These are phyloP conservation scores for Spheniscus humboldti DNA, from an alignment of 2,797 vertebrate species.

Conservation along the genomic window DNA sequence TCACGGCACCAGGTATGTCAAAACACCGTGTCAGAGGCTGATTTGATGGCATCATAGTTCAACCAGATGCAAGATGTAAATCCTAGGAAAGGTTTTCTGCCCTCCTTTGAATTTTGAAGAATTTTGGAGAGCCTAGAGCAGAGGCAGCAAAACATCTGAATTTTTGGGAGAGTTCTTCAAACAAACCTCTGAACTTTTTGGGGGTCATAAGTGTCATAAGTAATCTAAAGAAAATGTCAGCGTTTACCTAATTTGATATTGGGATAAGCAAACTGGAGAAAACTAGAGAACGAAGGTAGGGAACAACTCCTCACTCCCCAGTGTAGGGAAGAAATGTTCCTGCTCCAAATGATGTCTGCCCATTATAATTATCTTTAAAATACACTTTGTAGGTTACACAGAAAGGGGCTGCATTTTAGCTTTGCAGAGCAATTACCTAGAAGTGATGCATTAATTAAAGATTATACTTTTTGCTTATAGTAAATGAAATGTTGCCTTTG, in stretches of 20 bases:
- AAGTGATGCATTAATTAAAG: not conserved
- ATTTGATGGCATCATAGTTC: not conserved
- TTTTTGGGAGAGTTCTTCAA: not conserved
- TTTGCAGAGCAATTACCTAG: not conserved
- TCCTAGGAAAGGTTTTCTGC: not conserved
- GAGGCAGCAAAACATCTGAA: not conserved
- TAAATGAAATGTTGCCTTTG: not conserved
- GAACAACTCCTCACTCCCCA: not conserved
- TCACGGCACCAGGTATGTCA: not conserved
- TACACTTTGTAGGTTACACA: not conserved
- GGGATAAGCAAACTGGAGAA: not conserved
- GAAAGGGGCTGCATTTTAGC: not conserved
- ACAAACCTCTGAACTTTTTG: not conserved
- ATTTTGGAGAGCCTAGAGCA: not conserved
- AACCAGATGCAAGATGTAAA: not conserved
- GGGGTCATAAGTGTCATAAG: rapidly evolving
- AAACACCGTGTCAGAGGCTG: not conserved
- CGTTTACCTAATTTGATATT: not conserved
- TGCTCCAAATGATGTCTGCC: not conserved
- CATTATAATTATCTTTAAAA: not conserved
- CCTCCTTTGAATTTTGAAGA: not conserved
- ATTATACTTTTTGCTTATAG: not conserved
- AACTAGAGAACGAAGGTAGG: not conserved
- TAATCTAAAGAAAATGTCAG: not conserved
- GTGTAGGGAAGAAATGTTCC: not conserved